phyloP scores from a whole-genome alignment of 2,797 vertebrate genomes.

The Agapornis canus region DNA sequence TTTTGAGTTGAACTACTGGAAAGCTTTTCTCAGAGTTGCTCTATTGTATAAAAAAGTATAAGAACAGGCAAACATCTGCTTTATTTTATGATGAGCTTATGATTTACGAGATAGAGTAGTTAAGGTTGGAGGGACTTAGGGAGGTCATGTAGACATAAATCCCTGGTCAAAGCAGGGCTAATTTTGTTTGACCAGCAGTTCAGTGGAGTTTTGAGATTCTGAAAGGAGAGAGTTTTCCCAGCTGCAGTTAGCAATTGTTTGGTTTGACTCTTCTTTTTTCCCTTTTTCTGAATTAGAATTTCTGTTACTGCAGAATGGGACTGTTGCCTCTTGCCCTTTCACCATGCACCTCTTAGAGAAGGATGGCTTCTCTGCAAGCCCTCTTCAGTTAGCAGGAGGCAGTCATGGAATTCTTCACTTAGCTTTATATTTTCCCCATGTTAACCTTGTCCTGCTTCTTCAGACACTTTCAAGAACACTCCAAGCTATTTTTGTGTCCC shows the following conservation, averaged over 20 bases:
- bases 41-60: not conserved
- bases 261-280: not conserved
- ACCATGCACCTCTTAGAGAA: not conserved
- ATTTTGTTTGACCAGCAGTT: not conserved
- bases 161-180: not conserved
- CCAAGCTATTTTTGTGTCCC: not conserved
- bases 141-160: not conserved
- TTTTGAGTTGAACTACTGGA: not conserved
- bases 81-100: not conserved
- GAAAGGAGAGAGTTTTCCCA: not conserved
- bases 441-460: not conserved
- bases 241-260: not conserved
- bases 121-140: not conserved
- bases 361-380: not conserved
- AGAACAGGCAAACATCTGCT: not conserved
- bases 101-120: not conserved
- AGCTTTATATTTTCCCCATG: not conserved
- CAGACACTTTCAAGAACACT: not conserved
- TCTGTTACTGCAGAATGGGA: not conserved
- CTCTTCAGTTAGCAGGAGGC: not conserved
- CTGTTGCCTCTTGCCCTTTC: not conserved
- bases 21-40: not conserved
- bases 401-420: not conserved
- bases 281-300: not conserved
- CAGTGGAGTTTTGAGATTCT: not conserved